Conservation (phyloP, 2,888 invertebrate species). For the Tetrapedia diversipes region DNA sequence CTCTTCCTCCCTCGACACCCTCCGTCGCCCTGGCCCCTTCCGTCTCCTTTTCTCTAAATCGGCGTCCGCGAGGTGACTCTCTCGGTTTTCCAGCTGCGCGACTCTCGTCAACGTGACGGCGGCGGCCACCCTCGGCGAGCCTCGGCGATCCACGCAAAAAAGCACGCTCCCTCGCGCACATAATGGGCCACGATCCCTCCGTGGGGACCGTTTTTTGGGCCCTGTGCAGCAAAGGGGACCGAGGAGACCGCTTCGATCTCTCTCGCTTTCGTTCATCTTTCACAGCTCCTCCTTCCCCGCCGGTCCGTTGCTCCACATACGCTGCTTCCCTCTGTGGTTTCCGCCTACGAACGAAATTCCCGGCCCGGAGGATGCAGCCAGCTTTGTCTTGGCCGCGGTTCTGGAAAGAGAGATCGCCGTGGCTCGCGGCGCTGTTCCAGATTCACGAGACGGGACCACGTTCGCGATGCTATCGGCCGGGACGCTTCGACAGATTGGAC, state of each 20-base stretch:
- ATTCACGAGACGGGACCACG: slow-evolving; percentile 28
- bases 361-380: slow-evolving; percentile 32
- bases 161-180: slow-evolving; percentile 66
- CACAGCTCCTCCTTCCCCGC: neutral
- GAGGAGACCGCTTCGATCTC: slow-evolving; percentile 15
- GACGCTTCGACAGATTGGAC: slow-evolving; percentile 55
- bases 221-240: slow-evolving; percentile 14
- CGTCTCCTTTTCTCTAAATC: slow-evolving; percentile 44
- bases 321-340: slow-evolving; percentile 33
- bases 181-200: slow-evolving; percentile 72
- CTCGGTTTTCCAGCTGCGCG: slow-evolving; percentile 81
- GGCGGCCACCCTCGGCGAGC: slow-evolving; percentile 79
- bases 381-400: slow-evolving; percentile 51
- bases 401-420: slow-evolving; percentile 60
- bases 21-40: neutral
- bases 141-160: slow-evolving; percentile 71
- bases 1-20: slow-evolving; percentile 33
- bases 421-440: slow-evolving; percentile 45
- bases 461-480: slow-evolving; percentile 58
- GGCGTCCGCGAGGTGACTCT: slow-evolving; percentile 45
- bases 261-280: neutral
- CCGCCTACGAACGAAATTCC: slow-evolving; percentile 70
- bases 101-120: slow-evolving; percentile 80
- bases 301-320: too few species aligned
- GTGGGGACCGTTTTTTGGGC: slow-evolving; percentile 64